phyloP scores from a whole-genome alignment of 2,888 invertebrate genomes.

The Xestia sexstrigata region DNA sequence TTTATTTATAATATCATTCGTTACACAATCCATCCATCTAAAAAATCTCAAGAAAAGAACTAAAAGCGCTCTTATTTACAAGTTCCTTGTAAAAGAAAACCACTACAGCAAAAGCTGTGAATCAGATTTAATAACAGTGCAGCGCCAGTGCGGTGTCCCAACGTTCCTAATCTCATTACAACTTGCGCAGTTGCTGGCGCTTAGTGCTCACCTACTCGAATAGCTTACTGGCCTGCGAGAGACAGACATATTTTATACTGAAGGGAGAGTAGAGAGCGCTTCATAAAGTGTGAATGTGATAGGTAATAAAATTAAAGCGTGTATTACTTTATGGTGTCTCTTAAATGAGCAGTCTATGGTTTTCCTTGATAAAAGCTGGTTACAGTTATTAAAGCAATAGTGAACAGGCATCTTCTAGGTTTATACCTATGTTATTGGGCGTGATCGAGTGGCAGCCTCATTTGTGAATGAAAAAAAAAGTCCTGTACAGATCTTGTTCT shows the following conservation, averaged over 20 bases:
- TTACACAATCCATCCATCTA: not conserved
- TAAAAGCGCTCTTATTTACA: not conserved
- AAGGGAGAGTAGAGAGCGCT: conserved; percentile 5
- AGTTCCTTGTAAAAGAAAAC: conserved; percentile 9
- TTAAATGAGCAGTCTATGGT: not conserved
- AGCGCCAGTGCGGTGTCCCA: conserved; percentile 38
- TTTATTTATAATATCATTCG: no score
- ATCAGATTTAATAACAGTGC: conserved; percentile 50
- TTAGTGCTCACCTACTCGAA: conserved; percentile 28
- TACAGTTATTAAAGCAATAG: not conserved
- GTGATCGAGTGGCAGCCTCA: not conserved
- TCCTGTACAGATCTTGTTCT: not conserved
- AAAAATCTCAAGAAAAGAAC: not conserved
- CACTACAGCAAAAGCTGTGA: conserved; percentile 34
- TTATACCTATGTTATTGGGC: not conserved
- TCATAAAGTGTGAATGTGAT: conserved; percentile 35
- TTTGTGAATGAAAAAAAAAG: not conserved
- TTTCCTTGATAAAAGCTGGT: not conserved
- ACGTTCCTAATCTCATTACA: conserved; percentile 54
- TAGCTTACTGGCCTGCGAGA: conserved; percentile 30
- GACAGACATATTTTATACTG: conserved; percentile 41
- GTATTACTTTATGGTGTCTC: not conserved
- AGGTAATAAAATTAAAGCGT: conserved; percentile 23
- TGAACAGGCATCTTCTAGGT: not conserved
- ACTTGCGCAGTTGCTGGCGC: conserved; percentile 49